phyloP scores from a whole-genome alignment of 2,888 invertebrate genomes.

The Tinea pellionella region DNA sequence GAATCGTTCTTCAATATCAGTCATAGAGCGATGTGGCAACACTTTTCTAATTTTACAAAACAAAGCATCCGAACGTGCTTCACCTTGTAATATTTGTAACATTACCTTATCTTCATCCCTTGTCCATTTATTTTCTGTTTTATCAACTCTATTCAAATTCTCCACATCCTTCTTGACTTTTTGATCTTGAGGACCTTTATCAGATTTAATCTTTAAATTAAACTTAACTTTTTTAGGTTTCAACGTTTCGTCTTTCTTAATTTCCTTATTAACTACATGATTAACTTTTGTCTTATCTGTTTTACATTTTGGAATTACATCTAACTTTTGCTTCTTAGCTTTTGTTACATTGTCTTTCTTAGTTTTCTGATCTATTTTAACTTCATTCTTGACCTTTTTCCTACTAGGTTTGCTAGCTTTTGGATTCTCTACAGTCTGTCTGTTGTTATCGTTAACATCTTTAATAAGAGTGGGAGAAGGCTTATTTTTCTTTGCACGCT shows the following conservation, averaged over 20 bases:
- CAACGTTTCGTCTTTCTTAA: conserved; percentile 19
- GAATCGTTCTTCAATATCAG: conserved; percentile 72
- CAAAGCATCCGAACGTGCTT: conserved; percentile 72
- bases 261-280: background rate
- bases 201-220: background rate
- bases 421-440: conserved; percentile 23
- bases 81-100: conserved; percentile 79
- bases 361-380: conserved; percentile 30
- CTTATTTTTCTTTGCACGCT: conserved; percentile 40
- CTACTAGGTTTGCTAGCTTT: conserved; percentile 18
- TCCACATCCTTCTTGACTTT: background rate
- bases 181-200: too few species aligned
- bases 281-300: background rate
- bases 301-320: background rate
- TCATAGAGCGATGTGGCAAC: conserved; percentile 65
- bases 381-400: conserved; percentile 25
- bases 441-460: conserved; percentile 56
- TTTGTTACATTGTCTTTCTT: conserved; percentile 19
- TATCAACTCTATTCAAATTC: conserved; percentile 6
- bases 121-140: conserved; percentile 69
- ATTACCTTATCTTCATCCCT: conserved; percentile 86
- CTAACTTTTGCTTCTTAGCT: background rate
- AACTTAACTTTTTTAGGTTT: conserved; percentile 24
- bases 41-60: conserved; percentile 67
- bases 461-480: conserved; percentile 50